Base-by-base conservation (phyloP, 2,888 invertebrate species). In the Limnephilus auricula region DNA sequence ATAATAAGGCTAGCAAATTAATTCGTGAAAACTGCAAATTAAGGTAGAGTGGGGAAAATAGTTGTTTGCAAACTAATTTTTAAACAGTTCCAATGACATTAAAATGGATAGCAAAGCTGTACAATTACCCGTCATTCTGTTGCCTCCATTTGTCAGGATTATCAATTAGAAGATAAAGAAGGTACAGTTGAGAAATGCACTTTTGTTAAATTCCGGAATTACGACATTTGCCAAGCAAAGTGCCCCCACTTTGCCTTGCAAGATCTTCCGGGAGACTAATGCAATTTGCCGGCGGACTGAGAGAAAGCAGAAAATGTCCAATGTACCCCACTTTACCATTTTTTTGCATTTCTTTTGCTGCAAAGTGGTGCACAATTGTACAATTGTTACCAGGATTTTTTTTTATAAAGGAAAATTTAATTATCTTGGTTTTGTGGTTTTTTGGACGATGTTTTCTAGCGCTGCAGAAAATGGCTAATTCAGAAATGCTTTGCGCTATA, bases 211-310 rank as follows among this genome's bases (percentile, higher is more conserved):
- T 25, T 40, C 85, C n/a, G n/a, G 85, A 85, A 85, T 85, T 85
- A 85, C 85, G 85, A 85, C 85, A 85, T 37, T 85, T 85, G 85
- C 85, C 13, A 40, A 9, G 85, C 25, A 85, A 37, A 40, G 40
- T 85, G 85, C 40, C 45, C 10, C 40, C 45, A 18, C 85, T 40
- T 37, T 65, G 65, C 65, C 85, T 40, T 15, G 25, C 85, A 30
- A 40, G 40, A 40, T 40, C 34, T 40, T 37, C 40, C 85, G 30
- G 45, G n/a, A n/a, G 85, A 25, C 37, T 85, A 85, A 85, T 85
- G 85, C 40, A 85, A 85, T 85, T 85, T 85, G 85, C 85, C 37
- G 30, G 12, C 9, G 40, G 40, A 40, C 30, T 15, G 85, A n/a
- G n/a, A n/a, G 34, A 37, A 84, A 37, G 84, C 34, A 37, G 25